Evolutionary conservation across 2,888 invertebrate genomes (phyloP).

Genomic region (Eutolmus rufibarbis): DNA sequence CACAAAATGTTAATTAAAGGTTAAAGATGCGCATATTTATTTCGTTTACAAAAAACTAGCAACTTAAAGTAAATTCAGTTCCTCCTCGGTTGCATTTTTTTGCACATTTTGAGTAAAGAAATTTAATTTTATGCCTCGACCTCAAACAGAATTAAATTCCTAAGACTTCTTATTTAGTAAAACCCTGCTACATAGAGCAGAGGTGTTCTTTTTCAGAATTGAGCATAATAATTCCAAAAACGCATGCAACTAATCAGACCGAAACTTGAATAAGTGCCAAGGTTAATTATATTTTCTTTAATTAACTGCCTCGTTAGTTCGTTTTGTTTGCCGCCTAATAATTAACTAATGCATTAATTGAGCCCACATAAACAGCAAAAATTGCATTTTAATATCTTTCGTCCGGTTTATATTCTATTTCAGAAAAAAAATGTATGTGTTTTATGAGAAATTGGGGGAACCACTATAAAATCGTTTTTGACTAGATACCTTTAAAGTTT

Average conservation of each 20-base stretch:
- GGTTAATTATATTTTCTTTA: not conserved
- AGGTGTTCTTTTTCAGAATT: not conserved
- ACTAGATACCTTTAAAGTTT: too few relatives aligned
- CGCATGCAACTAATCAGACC: not conserved
- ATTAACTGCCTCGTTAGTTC: not conserved
- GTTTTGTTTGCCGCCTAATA: not conserved
- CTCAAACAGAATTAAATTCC: not conserved
- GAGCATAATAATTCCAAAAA: not conserved
- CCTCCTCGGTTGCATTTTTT: not conserved
- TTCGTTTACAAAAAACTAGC: not conserved
- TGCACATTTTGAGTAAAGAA: not conserved
- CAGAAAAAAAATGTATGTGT: not conserved
- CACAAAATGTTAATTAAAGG: not conserved
- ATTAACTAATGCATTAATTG: not conserved
- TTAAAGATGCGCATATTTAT: not conserved
- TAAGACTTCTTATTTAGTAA: not conserved
- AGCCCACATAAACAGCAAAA: not conserved
- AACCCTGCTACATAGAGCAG: not conserved
- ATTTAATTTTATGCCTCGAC: not conserved
- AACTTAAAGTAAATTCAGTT: not conserved
- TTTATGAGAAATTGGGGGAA: not conserved
- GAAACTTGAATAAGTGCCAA: not conserved
- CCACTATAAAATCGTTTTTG: not conserved
- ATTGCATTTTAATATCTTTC: not conserved
- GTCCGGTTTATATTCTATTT: not conserved